Conservation (phyloP, 1,140 invertebrate genomes). For the Ladona fulva region DNA sequence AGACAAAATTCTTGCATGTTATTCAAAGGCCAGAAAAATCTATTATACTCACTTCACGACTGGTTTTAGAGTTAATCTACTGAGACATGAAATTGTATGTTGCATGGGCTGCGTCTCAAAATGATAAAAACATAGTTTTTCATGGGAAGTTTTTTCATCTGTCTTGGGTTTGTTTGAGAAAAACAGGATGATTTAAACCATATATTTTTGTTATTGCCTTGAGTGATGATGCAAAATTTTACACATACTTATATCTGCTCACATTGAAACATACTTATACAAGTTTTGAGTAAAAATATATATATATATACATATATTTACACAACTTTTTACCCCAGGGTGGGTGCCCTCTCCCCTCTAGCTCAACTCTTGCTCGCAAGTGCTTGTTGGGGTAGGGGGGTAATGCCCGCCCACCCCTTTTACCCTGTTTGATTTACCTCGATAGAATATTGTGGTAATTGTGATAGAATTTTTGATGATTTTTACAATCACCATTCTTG, state of each 20-base stretch:
- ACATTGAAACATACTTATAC: constrained; percentile 21
- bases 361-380: background rate
- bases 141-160: constrained; percentile 20
- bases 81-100: constrained; percentile 10
- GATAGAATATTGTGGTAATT: constrained; percentile 38
- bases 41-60: constrained; percentile 6
- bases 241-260: constrained; percentile 23
- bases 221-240: constrained; percentile 31
- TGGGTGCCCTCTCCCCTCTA: background rate
- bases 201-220: constrained; percentile 42
- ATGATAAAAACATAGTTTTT: constrained; percentile 19
- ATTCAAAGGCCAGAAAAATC: background rate
- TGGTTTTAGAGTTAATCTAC: background rate
- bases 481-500: constrained; percentile 47
- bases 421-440: constrained; percentile 23
- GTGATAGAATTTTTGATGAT: constrained; percentile 49
- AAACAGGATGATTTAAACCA: constrained; percentile 39
- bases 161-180: constrained; percentile 22
- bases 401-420: constrained; percentile 40
- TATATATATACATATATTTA: constrained; percentile 40
- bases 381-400: constrained; percentile 28
- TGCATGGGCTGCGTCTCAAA: constrained; percentile 20
- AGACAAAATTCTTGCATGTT: constrained; percentile 12
- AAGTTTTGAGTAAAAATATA: constrained; percentile 25
- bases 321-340: constrained; percentile 44